These are phyloP conservation scores for Podotricha telesiphe DNA, from an alignment of 2,888 invertebrate genomes.

Conservation along the genomic window DNA sequence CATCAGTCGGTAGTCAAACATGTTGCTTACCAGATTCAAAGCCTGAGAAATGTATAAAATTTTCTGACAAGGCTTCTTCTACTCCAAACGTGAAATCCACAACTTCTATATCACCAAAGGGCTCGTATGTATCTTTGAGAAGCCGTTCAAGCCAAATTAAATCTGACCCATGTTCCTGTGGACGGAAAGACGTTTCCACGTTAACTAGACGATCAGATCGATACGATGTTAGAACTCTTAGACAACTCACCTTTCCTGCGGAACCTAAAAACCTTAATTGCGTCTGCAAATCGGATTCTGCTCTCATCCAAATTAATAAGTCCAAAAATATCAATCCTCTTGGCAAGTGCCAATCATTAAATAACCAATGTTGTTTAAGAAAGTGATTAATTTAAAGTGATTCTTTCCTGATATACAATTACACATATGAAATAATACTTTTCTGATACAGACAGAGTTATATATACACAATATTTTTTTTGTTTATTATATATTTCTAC, in stretches of 20 bases:
- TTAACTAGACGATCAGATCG: slow-evolving; percentile 44
- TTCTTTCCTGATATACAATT: not conserved
- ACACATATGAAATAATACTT: not conserved
- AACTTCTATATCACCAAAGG: slow-evolving; percentile 14
- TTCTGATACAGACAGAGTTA: not conserved
- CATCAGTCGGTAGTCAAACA: slow-evolving; percentile 3
- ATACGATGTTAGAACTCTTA: slow-evolving; percentile 47
- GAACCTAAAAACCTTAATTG: slow-evolving; percentile 22
- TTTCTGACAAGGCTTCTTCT: slow-evolving; percentile 7
- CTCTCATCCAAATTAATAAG: slow-evolving; percentile 19
- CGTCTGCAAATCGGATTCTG: slow-evolving; percentile 38
- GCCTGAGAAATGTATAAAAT: slow-evolving; percentile 17
- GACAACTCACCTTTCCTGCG: slow-evolving; percentile 26
- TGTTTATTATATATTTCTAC: not conserved
- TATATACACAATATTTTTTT: not conserved
- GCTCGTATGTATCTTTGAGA: slow-evolving; percentile 2
- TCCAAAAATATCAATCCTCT: slow-evolving; percentile 14
- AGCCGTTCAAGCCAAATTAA: not conserved
- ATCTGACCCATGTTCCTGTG: slow-evolving; percentile 21
- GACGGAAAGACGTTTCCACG: slow-evolving; percentile 41
- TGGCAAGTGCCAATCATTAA: slow-evolving; percentile 27
- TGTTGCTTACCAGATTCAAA: slow-evolving; percentile 13
- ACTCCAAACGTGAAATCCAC: slow-evolving; percentile 3
- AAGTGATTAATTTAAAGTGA: not conserved
- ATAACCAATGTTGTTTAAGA: slow-evolving; percentile 16